Percentiles rank a stretch among this genome's conserved stretches.
Evolutionary conservation across 1,140 invertebrate species (phyloP).

Genomic region (Drosophila repleta): DNA sequence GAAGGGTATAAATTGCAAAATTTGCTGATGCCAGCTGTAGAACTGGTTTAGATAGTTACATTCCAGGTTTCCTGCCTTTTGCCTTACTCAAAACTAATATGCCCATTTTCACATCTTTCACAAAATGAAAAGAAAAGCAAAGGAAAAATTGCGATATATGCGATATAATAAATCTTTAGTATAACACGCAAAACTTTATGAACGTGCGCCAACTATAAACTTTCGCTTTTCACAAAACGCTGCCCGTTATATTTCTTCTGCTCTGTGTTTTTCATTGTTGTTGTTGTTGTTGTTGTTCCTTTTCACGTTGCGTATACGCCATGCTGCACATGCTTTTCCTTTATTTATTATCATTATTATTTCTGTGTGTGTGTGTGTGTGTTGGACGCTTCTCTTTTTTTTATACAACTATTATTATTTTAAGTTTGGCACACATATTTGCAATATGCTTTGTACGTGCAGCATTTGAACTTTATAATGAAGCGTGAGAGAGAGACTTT

Average conservation of each 20-base stretch:
- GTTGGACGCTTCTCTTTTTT: conserved; percentile 25
- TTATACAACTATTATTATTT: conserved; percentile 62
- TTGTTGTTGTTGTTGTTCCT: background rate
- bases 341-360: conserved; percentile 29
- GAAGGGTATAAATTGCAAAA: no score
- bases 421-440: conserved; percentile 19
- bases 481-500: conserved; percentile 6
- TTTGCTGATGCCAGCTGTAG: no score
- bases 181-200: conserved; percentile 78
- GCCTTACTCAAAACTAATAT: no score
- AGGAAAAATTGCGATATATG: conserved; percentile 67
- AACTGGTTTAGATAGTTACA: no score
- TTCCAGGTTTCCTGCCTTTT: no score
- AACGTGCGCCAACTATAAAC: conserved; percentile 77
- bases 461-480: conserved; percentile 11
- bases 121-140: conserved; percentile 44
- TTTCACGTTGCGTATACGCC: conserved; percentile 60
- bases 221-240: conserved; percentile 66
- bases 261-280: background rate
- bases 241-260: conserved; percentile 17
- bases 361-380: background rate
- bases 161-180: conserved; percentile 79
- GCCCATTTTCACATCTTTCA: no score
- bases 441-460: background rate
- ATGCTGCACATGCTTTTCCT: conserved; percentile 56